A percentile compares a stretch with the other conserved stretches of the same genome.
Evolutionary conservation across 2,888 invertebrate genomes (phyloP).

Genomic region (Anticlea derivata): DNA sequence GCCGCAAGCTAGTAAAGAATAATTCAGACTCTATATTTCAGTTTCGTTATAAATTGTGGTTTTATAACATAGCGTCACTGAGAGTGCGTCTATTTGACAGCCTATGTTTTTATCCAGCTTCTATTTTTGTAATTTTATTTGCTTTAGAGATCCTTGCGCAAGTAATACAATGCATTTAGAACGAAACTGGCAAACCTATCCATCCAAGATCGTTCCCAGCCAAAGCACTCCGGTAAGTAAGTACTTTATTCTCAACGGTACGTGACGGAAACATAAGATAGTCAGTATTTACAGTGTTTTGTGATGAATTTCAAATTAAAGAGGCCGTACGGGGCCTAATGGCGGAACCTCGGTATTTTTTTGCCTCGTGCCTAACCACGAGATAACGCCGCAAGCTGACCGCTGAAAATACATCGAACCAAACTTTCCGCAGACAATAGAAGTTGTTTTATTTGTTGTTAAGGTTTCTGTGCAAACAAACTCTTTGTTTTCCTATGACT

Average conservation of each 20-base stretch:
- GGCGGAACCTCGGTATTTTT: not conserved
- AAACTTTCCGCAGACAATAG: conserved; percentile 4
- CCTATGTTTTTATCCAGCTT: conserved; percentile 1
- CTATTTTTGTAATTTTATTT: not conserved
- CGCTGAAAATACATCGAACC: conserved; percentile 14
- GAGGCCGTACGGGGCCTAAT: no score
- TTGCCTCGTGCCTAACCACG: not conserved
- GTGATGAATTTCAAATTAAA: no score
- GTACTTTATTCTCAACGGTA: no score
- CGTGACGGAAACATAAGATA: no score
- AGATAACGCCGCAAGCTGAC: conserved; percentile 13
- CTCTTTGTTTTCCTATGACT: not conserved
- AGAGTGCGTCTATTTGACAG: conserved; percentile 10
- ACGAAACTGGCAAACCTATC: no score
- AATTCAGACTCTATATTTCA: no score
- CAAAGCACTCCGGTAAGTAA: no score
- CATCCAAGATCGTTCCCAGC: no score
- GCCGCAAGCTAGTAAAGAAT: no score
- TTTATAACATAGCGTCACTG: conserved; percentile 1
- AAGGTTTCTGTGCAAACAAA: conserved; percentile 1
- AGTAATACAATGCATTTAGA: no score
- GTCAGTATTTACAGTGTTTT: no score
- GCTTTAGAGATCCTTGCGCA: not conserved
- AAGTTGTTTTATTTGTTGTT: conserved; percentile 14
- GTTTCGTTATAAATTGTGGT: not conserved